Percentiles rank a stretch among this genome's conserved stretches.
These are phyloP conservation scores for Argyrosomus regius DNA, from an alignment of 2,797 vertebrate genomes.

Conservation along the genomic window DNA sequence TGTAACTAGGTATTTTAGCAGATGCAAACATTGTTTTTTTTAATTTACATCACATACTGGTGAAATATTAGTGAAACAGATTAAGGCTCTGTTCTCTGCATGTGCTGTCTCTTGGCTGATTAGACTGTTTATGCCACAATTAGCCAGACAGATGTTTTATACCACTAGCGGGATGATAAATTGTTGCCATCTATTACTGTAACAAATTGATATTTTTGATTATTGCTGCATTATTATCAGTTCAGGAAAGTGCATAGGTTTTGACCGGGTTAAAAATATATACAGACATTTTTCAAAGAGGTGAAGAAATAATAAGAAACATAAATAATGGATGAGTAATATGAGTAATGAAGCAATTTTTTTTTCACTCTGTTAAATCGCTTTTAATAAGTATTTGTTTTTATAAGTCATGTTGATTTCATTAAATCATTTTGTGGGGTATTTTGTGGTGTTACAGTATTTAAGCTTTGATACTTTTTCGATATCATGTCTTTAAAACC, in stretches of 20 bases:
- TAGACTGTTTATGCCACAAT: neutral
- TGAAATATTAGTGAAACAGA: neutral
- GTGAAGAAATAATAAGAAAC: constrained; percentile 2
- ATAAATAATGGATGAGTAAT: neutral
- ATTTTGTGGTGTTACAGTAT: neutral
- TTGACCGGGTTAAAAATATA: neutral
- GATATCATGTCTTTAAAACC: too few species aligned
- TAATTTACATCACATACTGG: neutral
- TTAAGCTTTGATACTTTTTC: too few species aligned
- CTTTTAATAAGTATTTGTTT: too few species aligned
- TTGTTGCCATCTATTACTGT: neutral
- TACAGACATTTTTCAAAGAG: neutral
- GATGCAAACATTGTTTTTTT: neutral
- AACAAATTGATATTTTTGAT: neutral
- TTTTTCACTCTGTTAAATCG: too few species aligned
- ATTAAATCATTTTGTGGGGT: neutral
- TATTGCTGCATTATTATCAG: neutral
- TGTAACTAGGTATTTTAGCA: neutral
- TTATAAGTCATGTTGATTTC: too few species aligned
- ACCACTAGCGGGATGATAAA: neutral
- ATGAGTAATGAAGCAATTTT: neutral
- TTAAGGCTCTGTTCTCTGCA: neutral
- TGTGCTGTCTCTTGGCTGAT: neutral
- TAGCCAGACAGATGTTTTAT: neutral
- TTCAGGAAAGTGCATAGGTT: neutral